Evolutionary conservation across 2,797 vertebrate genomes (phyloP).

Genomic region (Acanthiza pusilla): DNA sequence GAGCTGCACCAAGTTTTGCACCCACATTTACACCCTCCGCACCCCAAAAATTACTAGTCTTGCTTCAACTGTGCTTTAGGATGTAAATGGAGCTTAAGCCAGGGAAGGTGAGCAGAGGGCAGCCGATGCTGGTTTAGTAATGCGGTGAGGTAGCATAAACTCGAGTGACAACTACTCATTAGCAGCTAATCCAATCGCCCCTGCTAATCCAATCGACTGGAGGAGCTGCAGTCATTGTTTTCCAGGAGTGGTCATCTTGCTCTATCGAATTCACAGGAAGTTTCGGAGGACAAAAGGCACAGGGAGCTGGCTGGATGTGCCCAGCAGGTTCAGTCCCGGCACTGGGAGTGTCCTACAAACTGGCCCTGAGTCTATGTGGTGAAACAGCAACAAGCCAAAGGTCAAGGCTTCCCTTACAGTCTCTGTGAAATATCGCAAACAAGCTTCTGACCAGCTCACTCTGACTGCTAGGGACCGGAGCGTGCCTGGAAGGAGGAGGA

Average conservation of each 20-base stretch:
- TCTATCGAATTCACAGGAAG: not conserved
- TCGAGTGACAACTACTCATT: slow-evolving; percentile 34
- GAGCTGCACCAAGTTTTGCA: not conserved
- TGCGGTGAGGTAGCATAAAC: not conserved
- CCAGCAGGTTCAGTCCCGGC: fast-evolving
- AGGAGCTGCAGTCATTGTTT: not conserved
- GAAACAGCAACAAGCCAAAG: not conserved
- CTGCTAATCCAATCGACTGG: slow-evolving; percentile 17
- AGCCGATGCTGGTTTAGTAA: not conserved
- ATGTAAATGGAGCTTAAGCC: not conserved
- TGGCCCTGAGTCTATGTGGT: fast-evolving
- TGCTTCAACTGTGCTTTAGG: not conserved
- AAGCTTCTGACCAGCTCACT: not conserved
- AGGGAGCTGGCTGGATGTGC: fast-evolving
- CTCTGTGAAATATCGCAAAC: not conserved
- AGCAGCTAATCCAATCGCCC: slow-evolving; percentile 27
- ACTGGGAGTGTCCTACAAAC: fast-evolving
- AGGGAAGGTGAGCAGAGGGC: not conserved
- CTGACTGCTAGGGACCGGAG: not conserved
- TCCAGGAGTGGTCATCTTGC: not conserved
- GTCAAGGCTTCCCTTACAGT: not conserved
- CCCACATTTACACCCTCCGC: no score
- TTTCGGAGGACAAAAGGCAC: not conserved
- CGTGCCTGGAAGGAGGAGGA: not conserved
- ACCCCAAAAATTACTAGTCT: not conserved